Base-by-base conservation (phyloP, 2,113 vertebrate species). In the Brachyhypopomus gauderio region DNA sequence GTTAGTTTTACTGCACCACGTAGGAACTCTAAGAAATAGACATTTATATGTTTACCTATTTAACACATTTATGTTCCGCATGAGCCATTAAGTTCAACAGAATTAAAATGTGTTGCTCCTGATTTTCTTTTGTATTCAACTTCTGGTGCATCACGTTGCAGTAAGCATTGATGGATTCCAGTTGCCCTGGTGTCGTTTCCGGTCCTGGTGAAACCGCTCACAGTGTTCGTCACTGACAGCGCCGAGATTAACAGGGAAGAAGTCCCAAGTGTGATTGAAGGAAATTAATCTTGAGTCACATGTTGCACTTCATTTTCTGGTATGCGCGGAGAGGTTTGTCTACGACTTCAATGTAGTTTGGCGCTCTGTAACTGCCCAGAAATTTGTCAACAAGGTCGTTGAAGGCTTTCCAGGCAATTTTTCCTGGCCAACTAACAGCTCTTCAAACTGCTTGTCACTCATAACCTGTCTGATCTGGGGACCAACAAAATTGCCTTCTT, bases 361-460 rank as follows among this genome's bases (percentile, higher is more conserved):
- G 30, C 30, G 30, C 30, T 30, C 30, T 30, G 30, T 30, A 30
- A 30, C 3, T 30, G 30, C 30, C 30, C 30, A 30, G 30, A 30
- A 30, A 30, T 2, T 30, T 30, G 30, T 30, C 52, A 55, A 55
- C 52, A 55, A 55, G 9, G 52, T 55, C 59, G 2, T 60, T 60
- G 2, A 60, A 60, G 59, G 59, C 59, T 60, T 60, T 60, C 59
- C 59, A 60, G 59, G 59, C 59, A 60, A 19, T 60, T 60, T 60
- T 60, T 60, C 59, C 59, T 60, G 59, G 59, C 59, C 59, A 60
- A 60, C 59, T 60, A 60, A 60, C 59, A 60, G 59, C 59, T 60
- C 59, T 17, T 60, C 59, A 60, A 60, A 60, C 59, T 5, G 59
- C 59, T 60, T 60, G 59, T 60, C 59, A 60, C 59, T 60, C 52